Percentiles rank a stretch among this genome's conserved stretches.
Conservation (phyloP, 2,113 vertebrate genomes). For the Daphoenositta chrysoptera region DNA sequence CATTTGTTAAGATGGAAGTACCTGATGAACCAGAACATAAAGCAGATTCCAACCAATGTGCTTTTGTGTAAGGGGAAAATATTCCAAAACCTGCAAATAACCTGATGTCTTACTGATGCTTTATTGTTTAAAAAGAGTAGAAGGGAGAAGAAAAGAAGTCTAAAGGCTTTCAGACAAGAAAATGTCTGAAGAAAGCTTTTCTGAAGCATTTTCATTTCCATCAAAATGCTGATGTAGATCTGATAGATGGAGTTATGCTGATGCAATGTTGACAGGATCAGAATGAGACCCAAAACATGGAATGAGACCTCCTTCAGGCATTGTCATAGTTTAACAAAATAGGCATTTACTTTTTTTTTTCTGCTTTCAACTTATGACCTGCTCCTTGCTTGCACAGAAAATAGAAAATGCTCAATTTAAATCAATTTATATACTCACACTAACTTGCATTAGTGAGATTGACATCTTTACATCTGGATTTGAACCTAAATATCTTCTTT, state of each 20-base stretch:
- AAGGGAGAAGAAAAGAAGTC: not conserved
- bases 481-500: not conserved
- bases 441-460: constrained; percentile 1
- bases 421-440: not conserved
- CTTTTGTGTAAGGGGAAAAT: constrained; percentile 21
- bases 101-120: not conserved
- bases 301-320: not conserved
- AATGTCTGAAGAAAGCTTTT: not conserved
- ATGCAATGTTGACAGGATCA: not conserved
- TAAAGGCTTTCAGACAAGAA: constrained; percentile 1
- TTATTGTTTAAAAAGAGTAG: constrained; percentile 17
- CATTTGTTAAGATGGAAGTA: constrained; percentile 1
- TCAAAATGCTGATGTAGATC: not conserved
- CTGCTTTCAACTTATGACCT: not conserved
- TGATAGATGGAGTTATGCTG: not conserved
- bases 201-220: not conserved
- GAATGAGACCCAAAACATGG: not conserved
- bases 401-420: constrained; percentile 24
- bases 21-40: constrained; percentile 25
- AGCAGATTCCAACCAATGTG: not conserved
- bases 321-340: not conserved
- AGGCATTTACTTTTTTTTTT: not conserved
- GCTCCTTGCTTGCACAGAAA: not conserved
- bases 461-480: not conserved
- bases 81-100: constrained; percentile 2